phyloP scores from a whole-genome alignment of 1,140 invertebrate genomes.

The Copidosoma floridanum region DNA sequence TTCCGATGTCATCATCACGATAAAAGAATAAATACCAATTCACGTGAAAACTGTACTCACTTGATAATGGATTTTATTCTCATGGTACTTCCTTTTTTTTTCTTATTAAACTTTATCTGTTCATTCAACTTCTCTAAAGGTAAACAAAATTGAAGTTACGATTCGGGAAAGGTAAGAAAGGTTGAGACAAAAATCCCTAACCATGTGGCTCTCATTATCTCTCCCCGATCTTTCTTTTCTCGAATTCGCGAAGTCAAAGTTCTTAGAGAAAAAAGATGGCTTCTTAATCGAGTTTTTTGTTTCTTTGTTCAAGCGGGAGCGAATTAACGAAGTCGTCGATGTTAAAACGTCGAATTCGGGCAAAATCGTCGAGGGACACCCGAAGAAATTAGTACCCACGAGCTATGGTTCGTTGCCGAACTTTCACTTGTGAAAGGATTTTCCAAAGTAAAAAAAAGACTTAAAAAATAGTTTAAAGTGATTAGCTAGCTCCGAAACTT shows the following conservation, averaged over 20 bases:
- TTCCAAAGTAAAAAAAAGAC: neutral
- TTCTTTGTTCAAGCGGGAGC: conserved; percentile 27
- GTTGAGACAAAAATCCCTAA: neutral
- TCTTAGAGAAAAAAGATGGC: neutral
- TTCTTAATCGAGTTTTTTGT: conserved; percentile 24
- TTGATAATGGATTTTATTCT: too few relatives aligned
- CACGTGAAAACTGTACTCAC: neutral
- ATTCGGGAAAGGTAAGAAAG: conserved; percentile 13
- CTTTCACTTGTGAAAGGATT: conserved; percentile 5
- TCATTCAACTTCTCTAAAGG: too few relatives aligned
- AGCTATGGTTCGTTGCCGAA: conserved; percentile 23
- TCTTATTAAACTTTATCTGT: too few relatives aligned
- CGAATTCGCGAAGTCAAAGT: conserved; percentile 14
- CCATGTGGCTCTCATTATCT: neutral
- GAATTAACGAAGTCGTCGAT: conserved; percentile 19
- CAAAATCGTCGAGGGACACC: conserved; percentile 22
- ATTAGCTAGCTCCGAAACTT: conserved; percentile 1
- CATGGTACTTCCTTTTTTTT: too few relatives aligned
- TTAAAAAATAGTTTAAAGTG: neutral
- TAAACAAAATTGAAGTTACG: too few relatives aligned
- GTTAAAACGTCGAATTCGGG: conserved; percentile 25
- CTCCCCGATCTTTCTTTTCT: conserved; percentile 3
- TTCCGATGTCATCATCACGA: too few relatives aligned
- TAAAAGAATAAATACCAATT: neutral
- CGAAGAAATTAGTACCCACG: conserved; percentile 22